These are phyloP conservation scores for Conchocele bisecta DNA, from an alignment of 2,888 invertebrate species.

Conservation along the genomic window DNA sequence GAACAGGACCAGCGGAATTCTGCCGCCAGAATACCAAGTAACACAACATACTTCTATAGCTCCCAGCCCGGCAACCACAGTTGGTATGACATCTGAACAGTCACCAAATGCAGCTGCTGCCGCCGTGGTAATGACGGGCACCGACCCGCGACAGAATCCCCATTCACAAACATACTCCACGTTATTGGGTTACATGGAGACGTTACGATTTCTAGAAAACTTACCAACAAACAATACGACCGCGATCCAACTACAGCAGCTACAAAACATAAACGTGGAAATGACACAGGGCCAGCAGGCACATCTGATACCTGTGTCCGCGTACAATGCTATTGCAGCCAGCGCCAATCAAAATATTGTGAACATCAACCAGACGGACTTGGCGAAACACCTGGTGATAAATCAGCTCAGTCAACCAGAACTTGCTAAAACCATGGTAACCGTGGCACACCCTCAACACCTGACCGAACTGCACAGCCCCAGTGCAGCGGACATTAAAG, in stretches of 20 bases:
- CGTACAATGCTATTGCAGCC: constrained; percentile 3
- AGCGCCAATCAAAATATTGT: constrained; percentile 3
- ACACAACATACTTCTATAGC: constrained; percentile 9
- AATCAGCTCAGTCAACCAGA: no score
- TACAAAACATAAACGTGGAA: constrained; percentile 21
- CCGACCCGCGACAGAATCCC: constrained; percentile 50
- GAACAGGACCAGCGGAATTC: constrained; percentile 44
- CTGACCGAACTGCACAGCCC: no score
- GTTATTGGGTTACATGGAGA: constrained; percentile 63
- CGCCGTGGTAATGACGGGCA: constrained; percentile 49
- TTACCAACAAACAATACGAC: constrained; percentile 60
- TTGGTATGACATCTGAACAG: constrained; percentile 35
- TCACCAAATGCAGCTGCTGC: constrained; percentile 21
- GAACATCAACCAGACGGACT: constrained; percentile 46
- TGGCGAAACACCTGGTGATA: constrained; percentile 44
- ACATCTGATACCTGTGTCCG: constrained; percentile 13
- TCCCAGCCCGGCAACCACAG: not conserved
- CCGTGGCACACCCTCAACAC: no score
- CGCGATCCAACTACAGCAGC: constrained; percentile 48
- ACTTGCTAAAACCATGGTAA: no score
- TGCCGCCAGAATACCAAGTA: constrained; percentile 58
- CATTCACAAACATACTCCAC: constrained; percentile 62
- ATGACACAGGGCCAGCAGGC: constrained; percentile 36
- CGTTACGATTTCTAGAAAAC: constrained; percentile 62
- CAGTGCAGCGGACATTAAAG: no score